These are phyloP conservation scores for Thymelicus lineola DNA, from an alignment of 2,888 invertebrate species.

Conservation along the genomic window DNA sequence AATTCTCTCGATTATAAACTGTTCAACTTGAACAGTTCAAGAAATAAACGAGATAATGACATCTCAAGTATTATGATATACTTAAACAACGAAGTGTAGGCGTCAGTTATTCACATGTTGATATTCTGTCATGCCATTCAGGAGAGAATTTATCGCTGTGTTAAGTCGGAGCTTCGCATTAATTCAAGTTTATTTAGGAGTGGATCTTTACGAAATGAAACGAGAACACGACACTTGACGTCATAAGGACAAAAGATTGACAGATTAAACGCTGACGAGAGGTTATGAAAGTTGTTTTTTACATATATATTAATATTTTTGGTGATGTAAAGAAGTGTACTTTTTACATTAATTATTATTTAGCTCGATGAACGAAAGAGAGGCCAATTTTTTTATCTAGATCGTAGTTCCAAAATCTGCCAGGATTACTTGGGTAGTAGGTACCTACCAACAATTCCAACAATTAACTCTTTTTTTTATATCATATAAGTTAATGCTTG, in stretches of 20 bases:
- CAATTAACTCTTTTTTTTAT: too few species aligned
- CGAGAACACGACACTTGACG: neutral
- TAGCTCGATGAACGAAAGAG: too few species aligned
- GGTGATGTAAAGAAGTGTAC: too few species aligned
- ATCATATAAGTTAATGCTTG: too few species aligned
- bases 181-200: conserved; percentile 45
- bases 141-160: conserved; percentile 44
- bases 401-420: too few species aligned
- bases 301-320: neutral
- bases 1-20: too few species aligned
- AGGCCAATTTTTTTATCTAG: too few species aligned
- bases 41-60: too few species aligned
- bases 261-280: conserved; percentile 20
- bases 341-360: too few species aligned
- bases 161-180: conserved; percentile 44
- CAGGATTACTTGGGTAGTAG: too few species aligned
- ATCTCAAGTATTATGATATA: neutral
- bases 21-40: too few species aligned
- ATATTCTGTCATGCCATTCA: conserved; percentile 38
- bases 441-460: too few species aligned
- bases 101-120: conserved; percentile 6
- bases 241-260: conserved; percentile 26
- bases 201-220: conserved; percentile 38
- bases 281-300: neutral
- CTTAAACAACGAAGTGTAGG: neutral